A percentile compares a stretch with the other conserved stretches of the same genome.
phyloP scores from a whole-genome alignment of 2,888 invertebrate genomes.

The Siphonodentalium dalli region DNA sequence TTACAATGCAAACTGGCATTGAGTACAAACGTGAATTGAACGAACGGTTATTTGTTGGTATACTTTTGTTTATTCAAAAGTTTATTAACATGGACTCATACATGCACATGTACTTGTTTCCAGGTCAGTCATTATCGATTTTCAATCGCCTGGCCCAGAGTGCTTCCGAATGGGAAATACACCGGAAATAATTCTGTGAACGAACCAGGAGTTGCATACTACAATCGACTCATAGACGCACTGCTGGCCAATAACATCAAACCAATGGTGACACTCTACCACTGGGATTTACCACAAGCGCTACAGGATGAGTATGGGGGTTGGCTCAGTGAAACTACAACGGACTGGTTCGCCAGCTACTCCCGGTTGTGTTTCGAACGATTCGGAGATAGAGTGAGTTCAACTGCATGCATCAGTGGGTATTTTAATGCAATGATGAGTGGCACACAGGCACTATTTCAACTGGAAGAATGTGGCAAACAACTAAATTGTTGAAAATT shows the following conservation, averaged over 20 bases:
- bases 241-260: constrained; percentile 70
- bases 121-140: constrained; percentile 61
- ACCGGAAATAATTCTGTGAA: constrained; percentile 21
- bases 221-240: constrained; percentile 77
- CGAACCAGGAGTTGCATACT: constrained; percentile 76
- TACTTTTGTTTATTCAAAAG: too few species aligned
- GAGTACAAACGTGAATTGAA: too few species aligned
- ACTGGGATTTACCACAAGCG: constrained; percentile 62
- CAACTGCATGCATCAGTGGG: background rate
- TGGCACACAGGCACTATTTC: background rate
- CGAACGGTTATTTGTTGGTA: too few species aligned
- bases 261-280: constrained; percentile 70
- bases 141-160: constrained; percentile 75
- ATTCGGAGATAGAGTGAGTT: constrained; percentile 60
- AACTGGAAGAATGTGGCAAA: too few species aligned
- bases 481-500: too few species aligned
- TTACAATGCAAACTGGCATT: too few species aligned
- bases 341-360: constrained; percentile 61
- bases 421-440: background rate
- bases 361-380: constrained; percentile 57
- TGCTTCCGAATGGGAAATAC: constrained; percentile 72
- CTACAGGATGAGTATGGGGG: constrained; percentile 63
- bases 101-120: constrained; percentile 1
- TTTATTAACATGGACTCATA: background rate
- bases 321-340: constrained; percentile 54